phyloP scores from a whole-genome alignment of 2,113 vertebrate genomes.

The Ginglymostoma cirratum region DNA sequence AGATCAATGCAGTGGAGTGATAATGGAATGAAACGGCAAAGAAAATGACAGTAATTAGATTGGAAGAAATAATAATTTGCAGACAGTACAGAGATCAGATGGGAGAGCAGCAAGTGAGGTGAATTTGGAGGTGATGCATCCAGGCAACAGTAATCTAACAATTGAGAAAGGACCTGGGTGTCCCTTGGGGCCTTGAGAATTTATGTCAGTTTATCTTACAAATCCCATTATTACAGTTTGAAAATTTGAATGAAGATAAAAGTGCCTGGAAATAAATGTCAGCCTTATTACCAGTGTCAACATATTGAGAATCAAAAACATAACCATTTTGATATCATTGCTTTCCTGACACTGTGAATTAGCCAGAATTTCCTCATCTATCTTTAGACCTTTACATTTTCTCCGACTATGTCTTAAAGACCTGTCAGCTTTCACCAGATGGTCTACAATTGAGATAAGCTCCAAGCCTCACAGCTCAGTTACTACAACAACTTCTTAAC shows the following conservation, averaged over 20 bases:
- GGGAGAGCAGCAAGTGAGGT: background rate
- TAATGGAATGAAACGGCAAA: background rate
- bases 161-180: background rate
- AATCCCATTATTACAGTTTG: background rate
- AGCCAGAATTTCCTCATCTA: background rate
- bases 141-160: background rate
- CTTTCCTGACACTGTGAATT: background rate
- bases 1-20: background rate
- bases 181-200: background rate
- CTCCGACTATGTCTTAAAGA: background rate
- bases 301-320: background rate
- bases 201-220: background rate
- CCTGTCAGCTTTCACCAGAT: background rate
- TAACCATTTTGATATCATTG: background rate
- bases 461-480: background rate
- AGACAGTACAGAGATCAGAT: background rate
- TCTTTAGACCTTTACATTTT: background rate
- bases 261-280: background rate
- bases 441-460: background rate
- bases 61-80: background rate
- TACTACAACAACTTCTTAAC: background rate
- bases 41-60: slow-evolving; percentile 20
- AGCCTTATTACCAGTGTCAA: background rate
- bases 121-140: background rate
- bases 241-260: background rate